These are phyloP conservation scores for Epinotia nisella DNA, from an alignment of 2,888 invertebrate genomes.

Conservation along the genomic window DNA sequence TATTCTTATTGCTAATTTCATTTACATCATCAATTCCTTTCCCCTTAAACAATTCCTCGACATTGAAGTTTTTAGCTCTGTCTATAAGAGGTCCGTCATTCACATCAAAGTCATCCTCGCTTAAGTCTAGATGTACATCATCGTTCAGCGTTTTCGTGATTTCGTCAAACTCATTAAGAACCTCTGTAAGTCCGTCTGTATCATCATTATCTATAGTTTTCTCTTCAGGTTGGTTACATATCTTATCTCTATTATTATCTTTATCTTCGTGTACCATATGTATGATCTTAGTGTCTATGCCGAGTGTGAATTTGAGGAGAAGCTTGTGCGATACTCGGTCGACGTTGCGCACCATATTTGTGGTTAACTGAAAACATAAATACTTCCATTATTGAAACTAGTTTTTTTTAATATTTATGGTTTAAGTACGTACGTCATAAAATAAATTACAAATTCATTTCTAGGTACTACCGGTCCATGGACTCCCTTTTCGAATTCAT, in stretches of 20 bases:
- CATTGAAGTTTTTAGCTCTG: slow-evolving; percentile 16
- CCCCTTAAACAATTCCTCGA: slow-evolving; percentile 17
- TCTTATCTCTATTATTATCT: background rate
- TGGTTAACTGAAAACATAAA: slow-evolving; percentile 31
- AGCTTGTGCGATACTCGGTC: slow-evolving; percentile 30
- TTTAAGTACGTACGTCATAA: too few species aligned
- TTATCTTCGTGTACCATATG: slow-evolving; percentile 11
- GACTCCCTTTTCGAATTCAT: too few species aligned
- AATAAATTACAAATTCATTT: too few species aligned
- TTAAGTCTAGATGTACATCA: slow-evolving; percentile 27
- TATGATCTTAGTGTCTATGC: slow-evolving; percentile 18
- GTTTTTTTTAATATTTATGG: too few species aligned
- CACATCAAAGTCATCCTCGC: slow-evolving; percentile 15
- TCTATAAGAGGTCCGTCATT: slow-evolving; percentile 13
- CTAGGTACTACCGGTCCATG: too few species aligned
- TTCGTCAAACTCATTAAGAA: slow-evolving; percentile 38
- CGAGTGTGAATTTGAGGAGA: slow-evolving; percentile 28
- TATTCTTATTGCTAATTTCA: slow-evolving; percentile 10
- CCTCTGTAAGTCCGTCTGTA: slow-evolving; percentile 35
- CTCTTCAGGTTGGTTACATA: background rate
- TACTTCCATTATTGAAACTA: too few species aligned
- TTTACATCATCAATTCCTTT: slow-evolving; percentile 22
- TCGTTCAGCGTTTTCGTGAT: slow-evolving; percentile 28
- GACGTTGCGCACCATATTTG: slow-evolving; percentile 15
- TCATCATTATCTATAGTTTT: slow-evolving; percentile 20